Percentiles rank a stretch among this genome's conserved stretches.
Evolutionary conservation across 2,888 invertebrate genomes (phyloP).

Genomic region (Drosophila recens): DNA sequence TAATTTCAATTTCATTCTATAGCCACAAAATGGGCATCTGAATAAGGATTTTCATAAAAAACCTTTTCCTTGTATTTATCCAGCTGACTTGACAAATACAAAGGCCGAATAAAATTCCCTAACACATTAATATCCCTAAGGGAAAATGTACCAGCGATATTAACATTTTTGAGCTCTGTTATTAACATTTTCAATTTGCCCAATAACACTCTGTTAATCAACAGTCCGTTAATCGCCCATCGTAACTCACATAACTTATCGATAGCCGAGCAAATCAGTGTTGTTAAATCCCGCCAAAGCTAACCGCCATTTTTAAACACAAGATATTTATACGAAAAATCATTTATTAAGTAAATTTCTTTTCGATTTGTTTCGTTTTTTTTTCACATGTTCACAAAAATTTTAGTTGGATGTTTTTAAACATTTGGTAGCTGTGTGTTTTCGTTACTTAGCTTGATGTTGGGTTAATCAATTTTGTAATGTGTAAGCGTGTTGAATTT

Average conservation of each 20-base stretch:
- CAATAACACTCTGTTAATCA: not conserved
- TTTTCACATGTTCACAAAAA: slow-evolving; percentile 57
- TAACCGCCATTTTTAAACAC: slow-evolving; percentile 20
- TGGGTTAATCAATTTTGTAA: slow-evolving; percentile 33
- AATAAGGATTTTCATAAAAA: too few species aligned
- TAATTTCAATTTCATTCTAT: not conserved
- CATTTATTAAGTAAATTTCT: slow-evolving; percentile 78
- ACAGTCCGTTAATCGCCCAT: not conserved
- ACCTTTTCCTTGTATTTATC: too few species aligned
- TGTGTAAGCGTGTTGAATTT: slow-evolving; percentile 42
- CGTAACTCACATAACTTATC: not conserved
- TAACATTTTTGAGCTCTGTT: not conserved
- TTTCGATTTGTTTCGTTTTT: slow-evolving; percentile 61
- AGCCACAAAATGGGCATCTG: too few species aligned
- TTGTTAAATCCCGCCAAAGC: not conserved
- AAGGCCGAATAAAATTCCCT: too few species aligned
- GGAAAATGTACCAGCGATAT: not conserved
- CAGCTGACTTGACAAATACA: too few species aligned
- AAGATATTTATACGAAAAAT: slow-evolving; percentile 69
- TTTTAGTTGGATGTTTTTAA: slow-evolving; percentile 46
- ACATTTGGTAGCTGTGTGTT: slow-evolving; percentile 37
- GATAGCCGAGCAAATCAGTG: not conserved
- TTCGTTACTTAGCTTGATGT: slow-evolving; percentile 38
- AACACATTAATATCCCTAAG: too few species aligned
- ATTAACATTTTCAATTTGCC: not conserved